phyloP scores from a whole-genome alignment of 2,113 vertebrate genomes.

The Noctilio leporinus region DNA sequence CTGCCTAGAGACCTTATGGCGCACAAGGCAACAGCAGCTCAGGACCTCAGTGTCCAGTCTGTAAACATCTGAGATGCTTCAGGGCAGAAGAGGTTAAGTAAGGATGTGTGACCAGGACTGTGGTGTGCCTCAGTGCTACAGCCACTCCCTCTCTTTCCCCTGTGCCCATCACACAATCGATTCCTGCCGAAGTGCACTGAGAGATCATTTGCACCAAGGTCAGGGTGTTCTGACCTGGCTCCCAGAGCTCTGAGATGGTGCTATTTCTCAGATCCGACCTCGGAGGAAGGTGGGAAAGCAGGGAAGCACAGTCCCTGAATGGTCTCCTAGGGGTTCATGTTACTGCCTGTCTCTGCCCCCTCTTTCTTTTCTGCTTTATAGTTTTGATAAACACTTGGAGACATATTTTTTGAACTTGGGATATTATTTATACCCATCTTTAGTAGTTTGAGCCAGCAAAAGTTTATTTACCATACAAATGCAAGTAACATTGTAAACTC shows the following conservation, averaged over 20 bases:
- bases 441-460: constrained; percentile 34
- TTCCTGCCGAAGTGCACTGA: constrained; percentile 74
- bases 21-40: background rate
- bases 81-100: background rate
- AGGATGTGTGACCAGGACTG: background rate
- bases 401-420: constrained; percentile 37
- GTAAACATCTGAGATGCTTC: background rate
- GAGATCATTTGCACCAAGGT: constrained; percentile 71
- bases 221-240: constrained; percentile 62
- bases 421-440: constrained; percentile 46
- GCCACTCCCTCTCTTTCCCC: constrained; percentile 27
- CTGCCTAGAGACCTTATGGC: background rate
- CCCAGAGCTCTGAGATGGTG: background rate
- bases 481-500: background rate
- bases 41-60: background rate
- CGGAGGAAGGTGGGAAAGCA: background rate
- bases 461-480: constrained; percentile 37
- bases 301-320: background rate
- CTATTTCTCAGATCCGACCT: constrained; percentile 48
- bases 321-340: constrained; percentile 20
- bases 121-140: background rate
- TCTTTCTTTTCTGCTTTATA: constrained; percentile 27
- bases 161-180: constrained; percentile 79
- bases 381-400: constrained; percentile 46
- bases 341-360: background rate